phyloP scores from a whole-genome alignment of 2,113 vertebrate genomes.

The Sebastes fasciatus region DNA sequence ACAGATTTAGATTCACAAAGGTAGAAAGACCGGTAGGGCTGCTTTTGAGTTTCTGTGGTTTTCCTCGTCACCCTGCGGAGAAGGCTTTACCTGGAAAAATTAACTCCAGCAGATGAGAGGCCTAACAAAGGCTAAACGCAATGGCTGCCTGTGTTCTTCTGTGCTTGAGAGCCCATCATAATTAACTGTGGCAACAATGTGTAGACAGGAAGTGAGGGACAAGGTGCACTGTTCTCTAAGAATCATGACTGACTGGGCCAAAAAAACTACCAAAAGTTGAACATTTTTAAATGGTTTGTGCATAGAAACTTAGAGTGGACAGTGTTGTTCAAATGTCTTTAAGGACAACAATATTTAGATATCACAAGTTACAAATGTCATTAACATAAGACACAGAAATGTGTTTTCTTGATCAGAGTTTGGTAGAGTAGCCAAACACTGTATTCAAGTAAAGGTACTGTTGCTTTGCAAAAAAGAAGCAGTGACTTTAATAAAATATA shows the following conservation, averaged over 20 bases:
- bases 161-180: not conserved
- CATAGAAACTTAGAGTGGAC: not conserved
- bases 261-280: not conserved
- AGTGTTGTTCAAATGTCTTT: not conserved
- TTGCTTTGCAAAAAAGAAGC: too few species aligned
- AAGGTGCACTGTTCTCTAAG: not conserved
- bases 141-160: not conserved
- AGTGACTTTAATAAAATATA: too few species aligned
- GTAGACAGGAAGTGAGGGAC: not conserved
- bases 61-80: not conserved
- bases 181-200: not conserved
- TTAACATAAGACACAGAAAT: not conserved
- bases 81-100: slow-evolving; percentile 1
- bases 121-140: slow-evolving; percentile 4
- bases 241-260: not conserved
- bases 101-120: not conserved
- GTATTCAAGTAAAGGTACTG: too few species aligned
- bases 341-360: not conserved
- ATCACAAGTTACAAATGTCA: not conserved
- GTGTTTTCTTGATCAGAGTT: not conserved
- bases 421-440: too few species aligned
- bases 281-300: not conserved
- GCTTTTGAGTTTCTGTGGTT: slow-evolving; percentile 58
- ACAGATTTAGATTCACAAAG: not conserved
- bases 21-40: slow-evolving; percentile 39